These are phyloP conservation scores for Rhinogobius similis DNA, from an alignment of 2,113 vertebrate genomes.

Conservation along the genomic window DNA sequence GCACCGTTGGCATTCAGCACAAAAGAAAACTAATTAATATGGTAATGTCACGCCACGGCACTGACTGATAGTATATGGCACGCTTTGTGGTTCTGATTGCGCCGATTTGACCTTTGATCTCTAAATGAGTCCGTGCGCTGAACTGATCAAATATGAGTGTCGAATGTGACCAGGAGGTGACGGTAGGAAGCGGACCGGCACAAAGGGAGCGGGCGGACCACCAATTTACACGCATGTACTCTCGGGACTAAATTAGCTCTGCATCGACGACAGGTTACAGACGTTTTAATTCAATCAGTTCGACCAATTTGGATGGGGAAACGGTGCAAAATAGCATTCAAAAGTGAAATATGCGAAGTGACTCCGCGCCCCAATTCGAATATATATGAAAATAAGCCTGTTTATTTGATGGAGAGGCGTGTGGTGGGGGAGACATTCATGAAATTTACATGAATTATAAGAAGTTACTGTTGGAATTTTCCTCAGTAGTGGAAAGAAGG, in stretches of 20 bases:
- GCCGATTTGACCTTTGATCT: constrained; percentile 58
- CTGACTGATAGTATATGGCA: constrained; percentile 50
- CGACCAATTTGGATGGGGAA: not conserved
- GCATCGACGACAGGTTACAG: constrained; percentile 7
- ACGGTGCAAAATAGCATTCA: constrained; percentile 5
- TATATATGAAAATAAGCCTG: constrained; percentile 8
- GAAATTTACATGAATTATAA: constrained; percentile 6
- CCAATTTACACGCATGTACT: constrained; percentile 12
- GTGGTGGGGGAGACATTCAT: not conserved
- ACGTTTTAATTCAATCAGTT: constrained; percentile 11
- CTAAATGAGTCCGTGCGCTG: constrained; percentile 47
- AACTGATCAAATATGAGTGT: constrained; percentile 48
- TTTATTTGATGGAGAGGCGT: not conserved
- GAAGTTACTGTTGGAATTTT: not conserved
- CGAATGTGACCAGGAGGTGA: constrained; percentile 27
- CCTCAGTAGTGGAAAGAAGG: not conserved
- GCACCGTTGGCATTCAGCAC: constrained; percentile 49
- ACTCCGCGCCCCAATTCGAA: not conserved
- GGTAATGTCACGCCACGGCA: constrained; percentile 52
- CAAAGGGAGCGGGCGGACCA: not conserved
- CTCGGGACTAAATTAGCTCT: not conserved
- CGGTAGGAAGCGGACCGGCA: not conserved
- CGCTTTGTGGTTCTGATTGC: constrained; percentile 55
- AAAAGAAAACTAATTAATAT: constrained; percentile 71
- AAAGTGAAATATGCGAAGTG: constrained; percentile 8